Evolutionary conservation across 2,888 invertebrate genomes (phyloP).

Genomic region (Lasioglossum morio): DNA sequence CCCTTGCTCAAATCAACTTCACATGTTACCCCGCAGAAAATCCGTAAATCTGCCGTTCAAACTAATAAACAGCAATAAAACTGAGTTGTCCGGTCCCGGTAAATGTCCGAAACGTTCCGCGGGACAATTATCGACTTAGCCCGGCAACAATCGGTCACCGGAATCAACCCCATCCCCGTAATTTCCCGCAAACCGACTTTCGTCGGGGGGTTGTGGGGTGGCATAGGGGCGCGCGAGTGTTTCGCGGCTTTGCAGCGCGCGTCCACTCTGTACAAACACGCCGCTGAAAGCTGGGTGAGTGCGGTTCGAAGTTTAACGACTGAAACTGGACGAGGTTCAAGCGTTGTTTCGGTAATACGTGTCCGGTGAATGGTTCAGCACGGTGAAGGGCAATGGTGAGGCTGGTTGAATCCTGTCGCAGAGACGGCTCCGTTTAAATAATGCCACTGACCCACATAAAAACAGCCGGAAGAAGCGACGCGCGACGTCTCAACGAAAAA

Average conservation of each 20-base stretch:
- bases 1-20: too few species aligned
- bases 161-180: constrained; percentile 31
- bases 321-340: constrained; percentile 52
- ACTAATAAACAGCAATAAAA: background rate
- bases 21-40: background rate
- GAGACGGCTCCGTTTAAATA: background rate
- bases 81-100: background rate
- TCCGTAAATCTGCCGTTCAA: background rate
- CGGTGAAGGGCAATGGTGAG: too few species aligned
- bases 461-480: background rate
- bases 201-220: background rate
- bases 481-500: background rate
- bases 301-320: constrained; percentile 52
- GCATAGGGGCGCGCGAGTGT: constrained; percentile 53
- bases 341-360: constrained; percentile 33
- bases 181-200: constrained; percentile 52
- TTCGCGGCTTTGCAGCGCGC: constrained; percentile 54
- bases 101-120: background rate
- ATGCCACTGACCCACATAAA: constrained; percentile 17
- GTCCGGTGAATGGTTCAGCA: background rate
- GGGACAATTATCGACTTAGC: constrained; percentile 2
- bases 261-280: constrained; percentile 32
- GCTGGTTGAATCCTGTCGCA: background rate
- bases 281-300: constrained; percentile 41
- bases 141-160: background rate